phyloP scores from a whole-genome alignment of 2,797 vertebrate species.

The Sardinella longiceps region DNA sequence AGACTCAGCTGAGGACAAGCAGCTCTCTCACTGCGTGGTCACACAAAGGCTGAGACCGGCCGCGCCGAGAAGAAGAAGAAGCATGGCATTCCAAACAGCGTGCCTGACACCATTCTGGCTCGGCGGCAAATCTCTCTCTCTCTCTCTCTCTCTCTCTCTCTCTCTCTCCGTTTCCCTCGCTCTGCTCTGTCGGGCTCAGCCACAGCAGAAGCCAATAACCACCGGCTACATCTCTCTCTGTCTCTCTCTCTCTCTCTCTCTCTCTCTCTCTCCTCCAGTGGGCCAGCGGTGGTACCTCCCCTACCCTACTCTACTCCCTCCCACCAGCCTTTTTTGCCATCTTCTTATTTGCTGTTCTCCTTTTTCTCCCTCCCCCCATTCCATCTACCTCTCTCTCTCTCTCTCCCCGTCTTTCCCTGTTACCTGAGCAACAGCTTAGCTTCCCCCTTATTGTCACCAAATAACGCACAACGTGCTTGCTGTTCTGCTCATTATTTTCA shows the following conservation, averaged over 20 bases:
- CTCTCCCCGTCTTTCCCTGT: slow-evolving; percentile 19
- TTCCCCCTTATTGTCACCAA: slow-evolving; percentile 15
- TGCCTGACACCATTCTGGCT: slow-evolving; percentile 50
- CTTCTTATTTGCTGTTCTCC: slow-evolving; percentile 19
- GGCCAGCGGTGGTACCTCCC: slow-evolving; percentile 1
- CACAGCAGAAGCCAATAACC: slow-evolving; percentile 3
- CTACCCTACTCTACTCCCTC: slow-evolving; percentile 2
- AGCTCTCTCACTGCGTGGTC: slow-evolving; percentile 23
- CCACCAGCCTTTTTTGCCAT: slow-evolving; percentile 8
- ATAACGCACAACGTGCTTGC: not conserved
- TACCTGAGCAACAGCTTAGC: slow-evolving; percentile 44
- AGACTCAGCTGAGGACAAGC: slow-evolving; percentile 34
- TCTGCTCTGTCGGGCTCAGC: not conserved
- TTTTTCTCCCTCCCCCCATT: slow-evolving; percentile 19
- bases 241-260: not conserved
- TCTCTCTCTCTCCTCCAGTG: not conserved
- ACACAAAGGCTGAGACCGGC: slow-evolving; percentile 38
- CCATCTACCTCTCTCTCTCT: slow-evolving; percentile 29
- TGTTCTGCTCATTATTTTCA: not conserved
- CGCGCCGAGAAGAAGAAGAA: slow-evolving; percentile 35
- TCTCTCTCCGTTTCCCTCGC: not conserved
- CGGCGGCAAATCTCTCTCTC: slow-evolving; percentile 44
- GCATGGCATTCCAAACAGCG: slow-evolving; percentile 48
- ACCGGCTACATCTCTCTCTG: slow-evolving; percentile 4
- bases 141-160: slow-evolving; percentile 37